Base-by-base conservation (phyloP, 2,888 invertebrate species). In the Dorcus hopei region DNA sequence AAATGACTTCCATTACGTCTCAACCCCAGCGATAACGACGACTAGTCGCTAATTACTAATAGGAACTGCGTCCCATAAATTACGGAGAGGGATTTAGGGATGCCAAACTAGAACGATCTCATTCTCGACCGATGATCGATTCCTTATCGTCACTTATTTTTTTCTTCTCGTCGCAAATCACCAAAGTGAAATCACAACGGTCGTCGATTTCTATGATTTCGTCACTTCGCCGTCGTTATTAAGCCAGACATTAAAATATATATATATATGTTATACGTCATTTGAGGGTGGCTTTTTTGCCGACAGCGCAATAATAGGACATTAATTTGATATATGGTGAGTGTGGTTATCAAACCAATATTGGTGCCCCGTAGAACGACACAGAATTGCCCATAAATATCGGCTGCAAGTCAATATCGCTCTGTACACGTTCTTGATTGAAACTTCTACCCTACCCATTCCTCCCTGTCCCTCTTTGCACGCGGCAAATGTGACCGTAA, bases 321-420 rank as follows among this genome's bases (percentile, higher is more conserved):
- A 78, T 78, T 78, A 78, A 74, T 76, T 77, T 78, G 79, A 79
- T 78, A 76, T 79, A 79, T 75, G 74, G 71, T 71, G 66, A 70
- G 74, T 72, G 72, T 73, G 77, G 78, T 78, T 78, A 78, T 78
- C 78, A 77, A 76, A 75, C 75, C 77, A 76, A 79, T 79, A 78
- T 78, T 74, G 77, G 76, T 76, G 74, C 76, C 76, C 77, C 72
- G 72, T 73, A 73, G 72, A 76, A 75, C 74, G 76, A 75, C 77
- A 75, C 74, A 71, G 75, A 78, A 79, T 77, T 77, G 77, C 74
- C 76, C 78, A 77, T 78, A 78, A 79, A 79, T 78, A 78, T 76
- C 74, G 72, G 70, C 75, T 70, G 73, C 74, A 75, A 76, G 77
- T 77, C 77, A 77, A 75, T 76, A 74, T 74, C 72, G 73, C 70